Conservation (phyloP, 2,888 invertebrate species). For the Netelia inedita region DNA sequence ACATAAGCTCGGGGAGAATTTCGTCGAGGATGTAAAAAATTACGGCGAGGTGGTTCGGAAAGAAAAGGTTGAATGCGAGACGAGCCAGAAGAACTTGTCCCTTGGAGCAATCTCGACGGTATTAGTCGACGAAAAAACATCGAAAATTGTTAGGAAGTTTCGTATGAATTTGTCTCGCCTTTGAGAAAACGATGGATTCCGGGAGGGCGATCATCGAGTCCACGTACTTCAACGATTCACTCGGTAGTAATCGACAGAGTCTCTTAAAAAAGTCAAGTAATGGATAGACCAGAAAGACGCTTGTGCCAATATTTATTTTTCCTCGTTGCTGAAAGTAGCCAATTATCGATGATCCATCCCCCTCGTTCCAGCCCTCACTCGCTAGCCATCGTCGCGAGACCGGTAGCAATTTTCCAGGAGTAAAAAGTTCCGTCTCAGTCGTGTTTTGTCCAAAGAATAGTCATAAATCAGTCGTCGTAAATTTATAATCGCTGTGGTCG, state of each 20-base stretch:
- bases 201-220: conserved; percentile 12
- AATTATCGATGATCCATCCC: not conserved
- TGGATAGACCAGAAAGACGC: not conserved
- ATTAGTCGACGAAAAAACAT: conserved; percentile 44
- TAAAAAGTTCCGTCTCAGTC: conserved; percentile 22
- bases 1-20: conserved; percentile 76
- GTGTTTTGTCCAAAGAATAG: conserved; percentile 37
- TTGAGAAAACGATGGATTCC: conserved; percentile 15
- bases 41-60: conserved; percentile 3
- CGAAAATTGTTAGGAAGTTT: conserved; percentile 37
- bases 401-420: conserved; percentile 41
- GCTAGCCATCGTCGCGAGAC: conserved; percentile 17
- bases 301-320: not conserved
- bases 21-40: conserved; percentile 77
- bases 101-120: conserved; percentile 37
- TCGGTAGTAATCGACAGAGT: not conserved
- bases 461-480: conserved; percentile 57
- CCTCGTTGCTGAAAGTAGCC: conserved; percentile 9
- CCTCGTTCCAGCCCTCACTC: not conserved
- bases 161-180: conserved; percentile 15
- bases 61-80: conserved; percentile 61
- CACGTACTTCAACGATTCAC: conserved; percentile 6
- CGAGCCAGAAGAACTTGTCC: conserved; percentile 45
- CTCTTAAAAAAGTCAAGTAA: not conserved
- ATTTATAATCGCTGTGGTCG: conserved; percentile 49